A percentile compares a stretch with the other conserved stretches of the same genome.
phyloP scores from a whole-genome alignment of 1,140 invertebrate genomes.

The Trachymyrmex septentrionalis region DNA sequence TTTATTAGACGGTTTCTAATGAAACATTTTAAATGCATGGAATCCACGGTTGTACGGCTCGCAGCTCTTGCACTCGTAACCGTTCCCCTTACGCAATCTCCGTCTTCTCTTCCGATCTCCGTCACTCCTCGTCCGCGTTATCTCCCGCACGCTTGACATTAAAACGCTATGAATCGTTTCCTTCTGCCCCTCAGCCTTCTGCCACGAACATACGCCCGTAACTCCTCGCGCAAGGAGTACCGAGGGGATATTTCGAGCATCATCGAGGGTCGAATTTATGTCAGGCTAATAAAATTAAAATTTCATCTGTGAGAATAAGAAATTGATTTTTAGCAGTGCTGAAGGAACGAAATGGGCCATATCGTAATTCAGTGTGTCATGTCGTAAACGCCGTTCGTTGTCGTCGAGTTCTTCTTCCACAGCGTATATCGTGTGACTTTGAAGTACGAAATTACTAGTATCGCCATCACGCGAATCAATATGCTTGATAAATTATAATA shows the following conservation, averaged over 20 bases:
- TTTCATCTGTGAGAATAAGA: constrained; percentile 64
- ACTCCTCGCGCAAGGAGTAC: constrained; percentile 47
- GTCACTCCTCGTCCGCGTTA: constrained; percentile 53
- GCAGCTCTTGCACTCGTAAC: constrained; percentile 27
- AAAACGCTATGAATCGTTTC: constrained; percentile 76
- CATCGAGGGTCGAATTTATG: constrained; percentile 66
- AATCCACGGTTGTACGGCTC: constrained; percentile 70
- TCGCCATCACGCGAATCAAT: constrained; percentile 9
- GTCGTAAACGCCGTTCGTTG: constrained; percentile 5
- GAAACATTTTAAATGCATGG: constrained; percentile 85
- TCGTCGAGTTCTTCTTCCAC: constrained; percentile 18
- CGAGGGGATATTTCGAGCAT: background rate
- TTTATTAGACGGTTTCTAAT: constrained; percentile 84
- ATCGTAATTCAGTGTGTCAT: constrained; percentile 11
- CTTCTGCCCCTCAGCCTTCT: constrained; percentile 49
- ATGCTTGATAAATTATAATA: background rate
- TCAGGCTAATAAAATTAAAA: constrained; percentile 72
- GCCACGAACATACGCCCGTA: constrained; percentile 55
- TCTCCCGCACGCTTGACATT: constrained; percentile 67
- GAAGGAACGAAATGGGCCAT: constrained; percentile 11
- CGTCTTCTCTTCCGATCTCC: constrained; percentile 32
- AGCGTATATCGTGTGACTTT: background rate
- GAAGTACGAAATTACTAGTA: background rate
- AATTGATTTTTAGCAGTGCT: constrained; percentile 67
- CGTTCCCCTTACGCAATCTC: constrained; percentile 23